Base-by-base conservation (phyloP, 2,888 invertebrate genomes). In the Mythimna vitellina region DNA sequence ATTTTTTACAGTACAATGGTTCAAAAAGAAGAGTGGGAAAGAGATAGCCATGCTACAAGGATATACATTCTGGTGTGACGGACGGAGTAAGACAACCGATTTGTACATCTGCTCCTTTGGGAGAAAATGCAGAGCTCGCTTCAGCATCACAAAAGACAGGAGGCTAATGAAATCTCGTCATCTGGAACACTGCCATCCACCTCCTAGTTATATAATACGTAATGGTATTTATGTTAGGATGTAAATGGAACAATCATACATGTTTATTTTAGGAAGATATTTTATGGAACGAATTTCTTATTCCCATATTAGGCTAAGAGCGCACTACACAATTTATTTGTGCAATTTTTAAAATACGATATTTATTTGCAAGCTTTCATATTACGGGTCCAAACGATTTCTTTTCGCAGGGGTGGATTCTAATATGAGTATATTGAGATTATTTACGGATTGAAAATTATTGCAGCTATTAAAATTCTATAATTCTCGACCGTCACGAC, bases 21-120 rank as follows among this genome's bases (percentile, higher is more conserved):
- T 42, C 10, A 38, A 66, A 12, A 91, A 87, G 25, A 49, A n/a
- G 12, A 67, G 65, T 17, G 90, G 90, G 1, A 91, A 87, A 38
- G 73, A 77, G 42, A 56, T 90, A 46, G 88, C 88, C 0, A 63
- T 93, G 4, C 66, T 91, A 0, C 70, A 88, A 5, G 88, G 90
- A 0, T 92, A 80, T 73, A 88, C 91, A 0, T 93, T 88, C 79
- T 91, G 89, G 76, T 78, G 73, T 22, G 65, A 70, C 14, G 61
- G 58, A 0, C 63, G 74, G 3, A 63, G 35, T 42, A 78, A 57
- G 22, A 54, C 54, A 4, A 74, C 82, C 0, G 74, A 78, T 7
- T 9, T 66, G 5, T 81, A 74, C 8, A 57, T 60, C 29, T 61
- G 81, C 29, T 75, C 76, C 3, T 46, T 38, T 5, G 81, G 81